Base-by-base conservation (phyloP, 1,140 invertebrate genomes). In the Drosophila guanche region DNA sequence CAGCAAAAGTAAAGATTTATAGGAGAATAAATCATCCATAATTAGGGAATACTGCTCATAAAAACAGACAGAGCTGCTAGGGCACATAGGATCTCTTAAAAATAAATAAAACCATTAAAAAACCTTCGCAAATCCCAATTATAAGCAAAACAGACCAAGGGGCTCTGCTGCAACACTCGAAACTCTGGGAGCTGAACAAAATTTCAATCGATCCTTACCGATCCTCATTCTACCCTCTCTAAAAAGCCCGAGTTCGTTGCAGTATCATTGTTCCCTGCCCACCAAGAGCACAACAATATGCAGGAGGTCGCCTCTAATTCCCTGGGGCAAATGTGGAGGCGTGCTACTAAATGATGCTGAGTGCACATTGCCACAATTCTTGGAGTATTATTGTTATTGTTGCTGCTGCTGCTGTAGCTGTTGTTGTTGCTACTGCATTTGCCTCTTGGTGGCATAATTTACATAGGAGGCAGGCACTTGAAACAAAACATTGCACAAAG, bases 301-400 rank as follows among this genome's bases (percentile, higher is more conserved):
- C 40, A 27, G 47, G 47, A 51, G 12, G 45, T 46, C 33, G 33
- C 33, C 33, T 37, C 10, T 37, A 37, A 12, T 37, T 10, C 33
- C 4, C 4, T 12, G 33, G 33, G 33, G 33, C 10, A 37, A 37
- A 37, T 37, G 33, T 37, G 56, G 41, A 46, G 60, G 71, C 60
- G 67, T 74, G 76, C 29, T 16, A 65, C 73, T 81, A 81, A 81
- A 83, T 83, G 79, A 83, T 76, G 73, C 74, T 83, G 79, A 81
- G 78, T 81, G 73, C 79, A 81, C 79, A 81, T 77, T 81, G 73
- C 79, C 79, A 81, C 79, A 81, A 77, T 81, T 81, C 79, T 77
- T 81, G 58, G 68, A 71, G 77, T 61, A 56, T 41, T 56, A 37
- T 48, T 42, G 40, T 65, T 62, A 47, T 53, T 61, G 48, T 56